These are phyloP conservation scores for Thunnus thynnus DNA, from an alignment of 2,113 vertebrate genomes.

Conservation along the genomic window DNA sequence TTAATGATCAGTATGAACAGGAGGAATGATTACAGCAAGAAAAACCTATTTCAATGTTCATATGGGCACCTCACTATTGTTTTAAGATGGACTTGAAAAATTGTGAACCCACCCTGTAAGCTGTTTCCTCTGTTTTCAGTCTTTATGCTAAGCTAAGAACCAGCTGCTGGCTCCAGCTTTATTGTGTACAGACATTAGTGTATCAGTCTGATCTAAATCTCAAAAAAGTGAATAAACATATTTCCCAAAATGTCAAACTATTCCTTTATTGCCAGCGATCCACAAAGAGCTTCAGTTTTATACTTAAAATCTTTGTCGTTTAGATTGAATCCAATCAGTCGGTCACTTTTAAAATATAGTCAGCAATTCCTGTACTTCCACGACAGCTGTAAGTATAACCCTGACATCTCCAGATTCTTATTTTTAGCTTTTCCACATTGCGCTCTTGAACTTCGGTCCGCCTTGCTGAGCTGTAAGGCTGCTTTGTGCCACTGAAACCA, in stretches of 20 bases:
- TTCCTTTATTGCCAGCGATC: not conserved
- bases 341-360: conserved; percentile 20
- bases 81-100: too few species aligned
- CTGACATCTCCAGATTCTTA: conserved; percentile 29
- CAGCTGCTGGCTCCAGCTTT: not conserved
- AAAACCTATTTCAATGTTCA: too few species aligned
- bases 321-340: not conserved
- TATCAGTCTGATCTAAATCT: not conserved
- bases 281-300: not conserved
- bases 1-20: too few species aligned
- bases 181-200: not conserved
- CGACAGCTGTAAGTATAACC: conserved; percentile 32
- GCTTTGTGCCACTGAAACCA: not conserved
- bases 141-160: not conserved
- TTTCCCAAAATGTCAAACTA: not conserved
- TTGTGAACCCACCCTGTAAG: too few species aligned
- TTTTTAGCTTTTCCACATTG: conserved; percentile 38
- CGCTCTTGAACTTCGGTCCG: conserved; percentile 22
- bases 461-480: not conserved
- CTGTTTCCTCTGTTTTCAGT: not conserved
- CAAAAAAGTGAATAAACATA: not conserved
- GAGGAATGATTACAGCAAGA: too few species aligned
- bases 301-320: too few species aligned
- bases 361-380: conserved; percentile 21
- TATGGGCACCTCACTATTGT: too few species aligned